Percentiles rank a stretch among this genome's conserved stretches.
phyloP scores from a whole-genome alignment of 1,140 invertebrate genomes.

The Cydia splendana region DNA sequence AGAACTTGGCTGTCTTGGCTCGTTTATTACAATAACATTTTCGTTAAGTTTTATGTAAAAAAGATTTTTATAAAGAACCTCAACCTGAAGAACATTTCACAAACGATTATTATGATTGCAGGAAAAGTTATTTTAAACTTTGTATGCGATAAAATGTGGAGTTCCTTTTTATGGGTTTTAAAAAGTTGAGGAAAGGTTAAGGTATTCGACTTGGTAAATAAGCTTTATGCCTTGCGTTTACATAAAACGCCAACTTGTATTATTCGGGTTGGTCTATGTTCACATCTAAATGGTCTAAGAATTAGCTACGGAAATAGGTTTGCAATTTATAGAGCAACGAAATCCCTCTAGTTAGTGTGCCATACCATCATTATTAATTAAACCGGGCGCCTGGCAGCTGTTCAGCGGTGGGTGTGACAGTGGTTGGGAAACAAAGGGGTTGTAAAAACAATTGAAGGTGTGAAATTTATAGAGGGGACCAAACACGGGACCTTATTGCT shows the following conservation, averaged over 20 bases:
- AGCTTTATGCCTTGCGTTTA: background rate
- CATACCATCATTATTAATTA: too few relatives aligned
- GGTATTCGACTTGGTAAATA: background rate
- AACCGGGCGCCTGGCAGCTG: too few relatives aligned
- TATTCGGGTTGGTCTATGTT: background rate
- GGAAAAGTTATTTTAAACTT: background rate
- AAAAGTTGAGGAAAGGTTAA: background rate
- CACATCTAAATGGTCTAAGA: too few relatives aligned
- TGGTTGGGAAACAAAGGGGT: too few relatives aligned
- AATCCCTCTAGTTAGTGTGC: too few relatives aligned
- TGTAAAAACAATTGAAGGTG: too few relatives aligned
- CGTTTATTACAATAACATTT: conserved; percentile 31
- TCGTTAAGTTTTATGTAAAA: conserved; percentile 9
- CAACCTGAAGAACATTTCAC: background rate
- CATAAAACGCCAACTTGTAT: background rate
- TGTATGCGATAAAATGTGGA: background rate
- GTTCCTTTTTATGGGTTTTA: background rate
- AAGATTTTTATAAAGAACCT: background rate
- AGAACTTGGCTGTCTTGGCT: background rate
- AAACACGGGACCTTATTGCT: too few relatives aligned
- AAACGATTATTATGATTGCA: conserved; percentile 7
- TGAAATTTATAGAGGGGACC: too few relatives aligned
- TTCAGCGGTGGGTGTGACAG: too few relatives aligned
- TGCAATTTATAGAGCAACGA: too few relatives aligned
- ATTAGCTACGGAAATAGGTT: too few relatives aligned